Evolutionary conservation across 1,140 invertebrate species (phyloP), one percentile per base, ranked within the genome.

Genomic region (Eumaeus atala): DNA sequence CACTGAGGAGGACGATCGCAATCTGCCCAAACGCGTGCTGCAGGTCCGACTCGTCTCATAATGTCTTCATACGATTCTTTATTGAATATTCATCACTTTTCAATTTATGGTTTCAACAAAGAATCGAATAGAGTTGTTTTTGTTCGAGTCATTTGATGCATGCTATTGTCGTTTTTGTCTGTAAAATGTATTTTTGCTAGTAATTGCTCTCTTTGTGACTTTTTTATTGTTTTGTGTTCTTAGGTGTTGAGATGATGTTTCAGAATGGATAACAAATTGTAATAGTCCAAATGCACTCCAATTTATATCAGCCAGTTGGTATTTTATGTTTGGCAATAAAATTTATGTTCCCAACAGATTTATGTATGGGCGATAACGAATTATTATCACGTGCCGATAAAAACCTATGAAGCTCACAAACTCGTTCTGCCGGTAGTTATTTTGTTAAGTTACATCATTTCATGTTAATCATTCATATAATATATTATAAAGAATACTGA

Each of bases 1-100:
- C 84, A 97, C 95, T 4, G 96, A 97, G 83, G 96, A 97, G 86
- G 96, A 97, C 78, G 96, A 97, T 89, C 90, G 96, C 63, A 97
- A 96, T 87, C 90, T 98, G 67, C 96, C 96, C 53, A 97, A 97
- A 89, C 92, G 95, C 61, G 95, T 98, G 56, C 89, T 98, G 62
- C 94, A 96, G 95, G 96, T 96, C 91, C 86, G 68, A 56, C 56
- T 63, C 62, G 48, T 54, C 59, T 56, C 42, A 56, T 54, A 58
- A 63, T 16, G 28, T 34, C 66, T 57, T 50, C 61, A 59, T 70
- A 62, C 59, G 67, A 70, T 70, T 70, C 62, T 77, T 74, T 74
- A 70, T 74, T 74, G 59, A 62, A 58, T 50, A 50, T 66, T 50
- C 48, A 54, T 42, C 42, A 34, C 21, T 38, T 56, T 59, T 56